Percentiles rank a stretch among this genome's conserved stretches.
phyloP scores from a whole-genome alignment of 2,797 vertebrate genomes.

The Sebastolobus alascanus region DNA sequence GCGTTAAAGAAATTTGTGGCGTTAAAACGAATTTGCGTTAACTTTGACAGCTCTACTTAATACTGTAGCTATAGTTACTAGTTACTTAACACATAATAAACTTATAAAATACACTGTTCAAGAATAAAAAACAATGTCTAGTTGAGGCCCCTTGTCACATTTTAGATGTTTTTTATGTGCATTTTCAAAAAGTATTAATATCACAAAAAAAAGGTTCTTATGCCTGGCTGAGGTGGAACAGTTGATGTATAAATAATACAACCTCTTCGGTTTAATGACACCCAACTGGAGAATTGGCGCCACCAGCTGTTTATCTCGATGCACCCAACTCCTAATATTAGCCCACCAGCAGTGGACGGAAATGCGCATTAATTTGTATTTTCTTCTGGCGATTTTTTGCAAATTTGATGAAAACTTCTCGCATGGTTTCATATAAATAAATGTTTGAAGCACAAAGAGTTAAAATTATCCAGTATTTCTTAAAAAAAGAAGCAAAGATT shows the following conservation, averaged over 20 bases:
- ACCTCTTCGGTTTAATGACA: slow-evolving; percentile 9
- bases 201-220: too few relatives aligned
- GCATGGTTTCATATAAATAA: not conserved
- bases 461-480: not conserved
- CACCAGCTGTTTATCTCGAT: slow-evolving; percentile 20
- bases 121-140: not conserved
- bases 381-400: not conserved
- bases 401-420: slow-evolving; percentile 7
- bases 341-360: not conserved
- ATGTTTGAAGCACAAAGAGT: not conserved
- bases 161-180: too few relatives aligned
- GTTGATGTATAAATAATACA: not conserved
- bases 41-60: too few relatives aligned
- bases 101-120: not conserved
- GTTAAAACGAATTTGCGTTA: too few relatives aligned
- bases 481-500: not conserved
- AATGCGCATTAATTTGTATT: not conserved
- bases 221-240: too few relatives aligned
- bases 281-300: not conserved
- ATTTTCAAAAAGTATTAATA: too few relatives aligned
- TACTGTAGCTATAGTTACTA: not conserved
- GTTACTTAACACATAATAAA: not conserved
- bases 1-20: too few relatives aligned
- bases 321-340: not conserved
- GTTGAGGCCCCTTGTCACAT: too few relatives aligned